Base-by-base conservation (phyloP, 2,888 invertebrate genomes). In the Zygaena filipendulae region DNA sequence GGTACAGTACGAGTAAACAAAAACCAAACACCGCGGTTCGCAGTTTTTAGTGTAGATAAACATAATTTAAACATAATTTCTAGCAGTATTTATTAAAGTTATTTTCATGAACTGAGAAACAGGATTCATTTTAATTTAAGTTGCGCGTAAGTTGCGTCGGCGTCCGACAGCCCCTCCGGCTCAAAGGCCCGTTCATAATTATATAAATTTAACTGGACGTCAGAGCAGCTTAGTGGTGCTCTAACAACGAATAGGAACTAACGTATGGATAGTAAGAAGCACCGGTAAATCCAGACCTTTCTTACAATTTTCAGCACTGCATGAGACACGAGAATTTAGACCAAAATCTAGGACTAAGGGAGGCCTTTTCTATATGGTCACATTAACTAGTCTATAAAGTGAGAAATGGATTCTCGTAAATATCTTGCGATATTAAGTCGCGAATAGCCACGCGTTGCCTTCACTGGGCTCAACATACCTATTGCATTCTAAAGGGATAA, bases 341-440 rank as follows among this genome's bases (percentile, higher is more conserved):
- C 4, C 7, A 7, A 16, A 16, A 16, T 4, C 4, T 16, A 4
- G 16, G 7, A 16, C 5, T 6, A 16, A 16, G 16, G 42, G 51
- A 52, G 64, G 39, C 57, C 63, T 51, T 35, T 36, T 42, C 47
- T 48, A 53, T 52, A 50, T 64, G 61, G 61, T 31, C 56, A 49
- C 51, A 53, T 66, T 58, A 62, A 52, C 48, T 47, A 47, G 59
- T 52, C 67, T 67, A 52, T 70, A 71, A 72, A 70, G 62, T 68
- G 56, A 55, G 52, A 67, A 67, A 68, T 61, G 59, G 56, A 60
- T 67, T 54, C 59, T 67, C 67, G 63, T 67, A 69, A 71, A 70
- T 67, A 61, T n/a, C n/a, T n/a, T 58, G 44, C 47, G 48, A 60
- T 61, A 67, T 60, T 63, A 59, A 59, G 54, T 60, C 53, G 56